Conservation (phyloP, 2,797 vertebrate species). For the Sebastes kiyomatsui region DNA sequence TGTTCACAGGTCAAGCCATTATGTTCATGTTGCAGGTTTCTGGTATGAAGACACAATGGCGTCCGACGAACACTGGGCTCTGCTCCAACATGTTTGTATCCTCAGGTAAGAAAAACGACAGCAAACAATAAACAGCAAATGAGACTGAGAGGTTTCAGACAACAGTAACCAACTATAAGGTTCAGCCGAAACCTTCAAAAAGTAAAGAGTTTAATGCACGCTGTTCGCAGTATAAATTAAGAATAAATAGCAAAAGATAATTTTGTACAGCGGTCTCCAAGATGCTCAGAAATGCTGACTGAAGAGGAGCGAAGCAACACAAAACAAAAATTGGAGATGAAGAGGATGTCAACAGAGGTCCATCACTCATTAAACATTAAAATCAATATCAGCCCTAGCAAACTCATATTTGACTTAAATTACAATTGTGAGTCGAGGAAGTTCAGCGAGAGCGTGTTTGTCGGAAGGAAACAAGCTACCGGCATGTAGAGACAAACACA, state of each 20-base stretch:
- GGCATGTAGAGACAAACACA: not conserved
- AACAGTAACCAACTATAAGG: not conserved
- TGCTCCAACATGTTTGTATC: slow-evolving; percentile 81
- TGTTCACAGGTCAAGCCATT: slow-evolving; percentile 6
- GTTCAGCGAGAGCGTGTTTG: not conserved
- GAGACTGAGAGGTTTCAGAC: slow-evolving; percentile 22
- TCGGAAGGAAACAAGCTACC: not conserved
- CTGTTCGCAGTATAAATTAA: not conserved
- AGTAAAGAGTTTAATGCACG: not conserved
- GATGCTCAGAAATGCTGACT: not conserved
- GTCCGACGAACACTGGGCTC: slow-evolving; percentile 66
- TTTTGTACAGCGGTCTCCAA: not conserved
- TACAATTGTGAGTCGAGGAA: not conserved
- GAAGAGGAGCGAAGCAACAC: not conserved
- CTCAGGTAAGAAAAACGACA: slow-evolving; percentile 85
- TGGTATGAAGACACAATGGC: slow-evolving; percentile 11
- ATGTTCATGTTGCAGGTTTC: slow-evolving; percentile 6
- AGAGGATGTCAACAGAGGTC: not conserved
- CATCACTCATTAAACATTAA: slow-evolving; percentile 10
- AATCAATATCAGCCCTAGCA: slow-evolving; percentile 4
- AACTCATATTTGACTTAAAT: slow-evolving; percentile 7
- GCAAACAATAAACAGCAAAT: slow-evolving; percentile 47
- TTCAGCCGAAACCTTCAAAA: not conserved
- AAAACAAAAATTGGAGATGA: not conserved
- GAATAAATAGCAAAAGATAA: too few species aligned